Evolutionary conservation across 1,140 invertebrate genomes (phyloP).

Genomic region (Drosophila eugracilis): DNA sequence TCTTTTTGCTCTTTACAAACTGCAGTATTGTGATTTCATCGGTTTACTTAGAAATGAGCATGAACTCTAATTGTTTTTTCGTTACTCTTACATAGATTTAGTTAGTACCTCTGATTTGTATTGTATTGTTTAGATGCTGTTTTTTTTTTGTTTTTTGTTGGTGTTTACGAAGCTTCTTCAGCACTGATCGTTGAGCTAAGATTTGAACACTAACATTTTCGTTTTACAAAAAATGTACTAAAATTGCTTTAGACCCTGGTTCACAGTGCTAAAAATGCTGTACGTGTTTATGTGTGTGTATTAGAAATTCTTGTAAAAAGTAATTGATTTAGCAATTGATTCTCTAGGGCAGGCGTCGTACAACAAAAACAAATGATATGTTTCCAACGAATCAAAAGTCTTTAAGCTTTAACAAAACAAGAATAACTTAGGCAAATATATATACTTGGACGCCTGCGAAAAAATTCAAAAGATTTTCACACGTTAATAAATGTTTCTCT

Average conservation of each 20-base stretch:
- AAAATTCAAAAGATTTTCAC: slow-evolving; percentile 18
- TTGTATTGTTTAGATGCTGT: slow-evolving; percentile 15
- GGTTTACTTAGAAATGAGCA: slow-evolving; percentile 68
- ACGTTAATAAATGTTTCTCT: slow-evolving; percentile 22
- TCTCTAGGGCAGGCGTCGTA: slow-evolving; percentile 20
- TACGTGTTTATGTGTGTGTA: slow-evolving; percentile 8
- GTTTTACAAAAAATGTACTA: slow-evolving; percentile 70
- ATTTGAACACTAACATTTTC: slow-evolving; percentile 81
- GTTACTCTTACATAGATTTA: slow-evolving; percentile 36
- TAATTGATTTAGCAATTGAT: slow-evolving; percentile 56
- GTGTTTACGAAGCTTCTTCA: slow-evolving; percentile 34
- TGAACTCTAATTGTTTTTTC: slow-evolving; percentile 29
- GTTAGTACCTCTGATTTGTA: slow-evolving; percentile 48
- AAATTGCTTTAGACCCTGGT: slow-evolving; percentile 60
- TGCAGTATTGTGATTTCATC: slow-evolving; percentile 44
- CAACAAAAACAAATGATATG: slow-evolving; percentile 74
- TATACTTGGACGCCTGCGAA: slow-evolving; percentile 30
- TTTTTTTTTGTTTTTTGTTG: slow-evolving; percentile 9
- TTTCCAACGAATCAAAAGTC: slow-evolving; percentile 62
- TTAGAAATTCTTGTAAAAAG: slow-evolving; percentile 30
- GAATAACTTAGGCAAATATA: slow-evolving; percentile 34
- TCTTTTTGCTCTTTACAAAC: slow-evolving; percentile 57
- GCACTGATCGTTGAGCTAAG: slow-evolving; percentile 72
- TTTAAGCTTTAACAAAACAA: slow-evolving; percentile 62
- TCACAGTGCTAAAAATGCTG: slow-evolving; percentile 58